phyloP scores from a whole-genome alignment of 23 tunicate genomes.

The Aplidium turbinatum region DNA sequence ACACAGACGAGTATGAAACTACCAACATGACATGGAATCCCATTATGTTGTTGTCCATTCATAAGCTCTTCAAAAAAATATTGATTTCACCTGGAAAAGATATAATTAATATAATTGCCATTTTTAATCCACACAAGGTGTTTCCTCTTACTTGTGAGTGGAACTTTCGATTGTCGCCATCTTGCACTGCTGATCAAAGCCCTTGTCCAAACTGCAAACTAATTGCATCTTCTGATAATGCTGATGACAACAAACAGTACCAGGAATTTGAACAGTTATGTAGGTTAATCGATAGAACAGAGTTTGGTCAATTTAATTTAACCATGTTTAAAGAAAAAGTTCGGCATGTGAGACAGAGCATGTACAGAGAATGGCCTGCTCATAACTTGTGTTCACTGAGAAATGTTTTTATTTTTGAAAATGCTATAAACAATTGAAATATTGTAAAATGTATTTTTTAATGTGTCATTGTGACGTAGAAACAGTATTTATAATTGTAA shows the following conservation, averaged over 20 bases:
- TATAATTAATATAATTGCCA: constrained; percentile 36
- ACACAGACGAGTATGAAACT: constrained; percentile 8
- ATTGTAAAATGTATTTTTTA: not conserved
- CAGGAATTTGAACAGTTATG: not conserved
- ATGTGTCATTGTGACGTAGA: not conserved
- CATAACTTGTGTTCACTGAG: constrained; percentile 17
- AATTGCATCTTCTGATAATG: not conserved
- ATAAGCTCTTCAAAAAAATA: constrained; percentile 24
- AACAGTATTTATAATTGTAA: not conserved
- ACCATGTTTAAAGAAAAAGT: not conserved
- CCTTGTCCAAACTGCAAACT: constrained; percentile 12
- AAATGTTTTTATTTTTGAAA: not conserved
- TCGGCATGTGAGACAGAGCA: not conserved
- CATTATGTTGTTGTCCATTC: constrained; percentile 34
- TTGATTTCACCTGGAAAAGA: constrained; percentile 53
- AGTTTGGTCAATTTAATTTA: not conserved
- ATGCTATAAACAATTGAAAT: not conserved
- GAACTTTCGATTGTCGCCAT: constrained; percentile 32
- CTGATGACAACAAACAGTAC: not conserved
- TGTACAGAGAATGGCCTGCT: constrained; percentile 9
- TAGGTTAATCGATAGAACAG: constrained; percentile 4
- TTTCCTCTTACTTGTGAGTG: constrained; percentile 39
- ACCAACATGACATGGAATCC: constrained; percentile 54
- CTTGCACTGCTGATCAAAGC: not conserved
- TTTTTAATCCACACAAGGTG: constrained; percentile 48